Base-by-base conservation (phyloP, 1,140 invertebrate genomes). In the Drosophila lowei region DNA sequence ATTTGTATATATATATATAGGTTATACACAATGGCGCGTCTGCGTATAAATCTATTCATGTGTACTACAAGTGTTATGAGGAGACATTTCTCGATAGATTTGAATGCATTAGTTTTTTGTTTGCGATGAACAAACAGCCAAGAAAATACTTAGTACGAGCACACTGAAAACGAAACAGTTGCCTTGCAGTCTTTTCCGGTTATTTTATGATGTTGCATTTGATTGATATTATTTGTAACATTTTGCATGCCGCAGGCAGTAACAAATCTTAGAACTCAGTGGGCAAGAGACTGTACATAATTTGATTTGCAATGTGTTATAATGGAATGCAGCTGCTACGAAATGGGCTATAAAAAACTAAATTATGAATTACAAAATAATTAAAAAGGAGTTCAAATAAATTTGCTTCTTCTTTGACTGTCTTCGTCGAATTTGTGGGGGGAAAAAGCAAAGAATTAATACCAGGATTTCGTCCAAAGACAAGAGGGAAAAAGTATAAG, bases 191-290 rank as follows among this genome's bases (percentile, higher is more conserved):
- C 61, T 74, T 13, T 30, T 41, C 55, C 47, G 54, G 42, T 54
- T 59, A 43, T 55, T 58, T 64, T 28, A 30, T 52, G 18, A 50
- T 75, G 41, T 72, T 73, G 47, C 67, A 49, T 72, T 49, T 41
- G 44, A 21, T 57, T 49, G 16, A 23, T 42, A 52, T 76, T 21
- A 49, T 65, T 15, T 54, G 72, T 42, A 34, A 63, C 76, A 61
- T 46, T 81, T 23, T 56, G 62, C 83, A 86, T 86, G 75, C 83
- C 83, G 75, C 83, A 88, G 83, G 83, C 83, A 83, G 68, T 72
- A 78, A 74, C 46, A 64, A 74, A 28, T 74, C 54, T 86, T 63
- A 66, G 47, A 85, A 85, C 57, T 77, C 81, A 74, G 78, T 83
- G 73, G 70, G 61, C 48, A 46, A 79, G 58, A 59, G 57, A 71